Conservation (phyloP, 2,113 vertebrate genomes). For the Patagioenas fasciata region DNA sequence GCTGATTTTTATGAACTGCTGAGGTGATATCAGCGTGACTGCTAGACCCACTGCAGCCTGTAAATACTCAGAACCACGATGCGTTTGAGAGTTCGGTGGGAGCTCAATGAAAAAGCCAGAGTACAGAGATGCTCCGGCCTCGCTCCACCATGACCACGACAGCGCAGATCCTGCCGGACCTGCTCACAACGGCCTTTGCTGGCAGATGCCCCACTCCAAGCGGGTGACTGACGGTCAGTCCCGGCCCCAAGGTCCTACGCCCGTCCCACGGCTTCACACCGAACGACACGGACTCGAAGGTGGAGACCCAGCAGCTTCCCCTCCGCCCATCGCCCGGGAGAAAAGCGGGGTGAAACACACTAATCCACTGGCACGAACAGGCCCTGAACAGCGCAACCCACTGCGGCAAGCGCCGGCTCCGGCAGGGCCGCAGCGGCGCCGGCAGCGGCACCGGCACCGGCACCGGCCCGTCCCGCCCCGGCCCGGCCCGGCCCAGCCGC, state of each 20-base stretch:
- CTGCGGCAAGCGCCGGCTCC: neutral
- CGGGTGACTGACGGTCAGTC: fast-evolving
- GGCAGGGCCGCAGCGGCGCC: neutral
- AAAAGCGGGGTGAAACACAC: neutral
- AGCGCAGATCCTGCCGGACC: fast-evolving
- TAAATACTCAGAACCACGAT: fast-evolving
- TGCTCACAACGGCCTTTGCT: neutral
- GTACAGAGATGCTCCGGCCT: neutral
- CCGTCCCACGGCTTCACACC: neutral
- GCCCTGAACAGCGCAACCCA: neutral
- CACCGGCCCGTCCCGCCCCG: fast-evolving
- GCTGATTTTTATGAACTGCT: neutral
- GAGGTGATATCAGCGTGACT: fast-evolving
- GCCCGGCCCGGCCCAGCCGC: neutral
- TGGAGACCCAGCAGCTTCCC: fast-evolving
- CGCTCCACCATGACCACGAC: neutral
- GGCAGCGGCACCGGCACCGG: neutral
- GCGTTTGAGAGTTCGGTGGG: fast-evolving
- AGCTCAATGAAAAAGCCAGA: neutral
- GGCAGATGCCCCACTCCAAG: neutral
- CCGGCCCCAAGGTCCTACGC: too few relatives aligned
- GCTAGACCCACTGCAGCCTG: neutral
- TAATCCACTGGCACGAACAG: neutral
- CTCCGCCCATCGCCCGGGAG: fast-evolving
- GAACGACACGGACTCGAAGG: fast-evolving